phyloP scores from a whole-genome alignment of 1,140 invertebrate species.

The Coptotermes formosanus region DNA sequence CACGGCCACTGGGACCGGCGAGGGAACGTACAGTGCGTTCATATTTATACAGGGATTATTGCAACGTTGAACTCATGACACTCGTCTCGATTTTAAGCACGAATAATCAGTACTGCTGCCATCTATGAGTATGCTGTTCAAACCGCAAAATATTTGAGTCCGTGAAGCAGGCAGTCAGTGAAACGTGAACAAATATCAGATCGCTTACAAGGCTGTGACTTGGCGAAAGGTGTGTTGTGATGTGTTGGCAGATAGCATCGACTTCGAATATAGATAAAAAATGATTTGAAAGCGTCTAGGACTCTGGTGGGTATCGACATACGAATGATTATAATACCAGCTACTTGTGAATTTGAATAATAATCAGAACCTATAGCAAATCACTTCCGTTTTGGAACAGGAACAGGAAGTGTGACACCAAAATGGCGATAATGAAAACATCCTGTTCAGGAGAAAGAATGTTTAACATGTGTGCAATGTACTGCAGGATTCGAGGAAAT shows the following conservation, averaged over 20 bases:
- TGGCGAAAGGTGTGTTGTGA: slow-evolving; percentile 1
- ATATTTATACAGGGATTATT: no score
- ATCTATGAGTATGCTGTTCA: neutral
- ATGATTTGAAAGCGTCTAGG: neutral
- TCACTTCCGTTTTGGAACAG: slow-evolving; percentile 53
- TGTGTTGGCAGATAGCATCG: slow-evolving; percentile 18
- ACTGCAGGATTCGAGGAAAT: neutral
- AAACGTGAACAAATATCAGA: neutral
- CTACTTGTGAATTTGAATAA: slow-evolving; percentile 17
- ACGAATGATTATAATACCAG: neutral
- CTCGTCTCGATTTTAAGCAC: neutral
- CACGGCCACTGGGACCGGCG: no score
- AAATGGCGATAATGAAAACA: slow-evolving; percentile 51
- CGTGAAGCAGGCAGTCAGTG: neutral
- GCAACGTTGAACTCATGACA: no score
- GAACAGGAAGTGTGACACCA: slow-evolving; percentile 53
- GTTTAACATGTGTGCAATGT: neutral
- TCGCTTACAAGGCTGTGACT: slow-evolving; percentile 26
- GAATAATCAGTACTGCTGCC: neutral
- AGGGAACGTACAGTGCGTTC: no score
- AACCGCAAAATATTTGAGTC: neutral
- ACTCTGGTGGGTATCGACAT: slow-evolving; percentile 11
- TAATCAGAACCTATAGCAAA: slow-evolving; percentile 47
- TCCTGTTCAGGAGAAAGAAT: slow-evolving; percentile 41
- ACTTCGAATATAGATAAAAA: neutral